Evolutionary conservation across 2,113 vertebrate species (phyloP), one percentile per base, ranked within the genome.

Genomic region (Andinoacara biseriatus): DNA sequence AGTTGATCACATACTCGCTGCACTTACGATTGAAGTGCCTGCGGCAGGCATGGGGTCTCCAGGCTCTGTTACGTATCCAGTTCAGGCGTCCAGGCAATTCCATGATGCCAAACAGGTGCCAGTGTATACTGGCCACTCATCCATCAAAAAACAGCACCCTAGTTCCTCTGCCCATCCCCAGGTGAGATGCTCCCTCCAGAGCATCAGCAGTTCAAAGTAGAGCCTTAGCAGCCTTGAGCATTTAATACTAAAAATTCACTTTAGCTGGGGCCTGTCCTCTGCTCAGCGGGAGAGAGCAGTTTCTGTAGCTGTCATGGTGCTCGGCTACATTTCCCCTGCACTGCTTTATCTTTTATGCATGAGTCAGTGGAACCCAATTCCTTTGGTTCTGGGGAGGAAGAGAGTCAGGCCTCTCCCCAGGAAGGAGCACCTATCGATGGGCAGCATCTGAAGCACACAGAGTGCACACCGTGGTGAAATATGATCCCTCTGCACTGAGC

Each of bases 331-430:
- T 87, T 89, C 89, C 89, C 72, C 59, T 92, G 86, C 78, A 84
- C 92, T 88, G 90, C 86, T 83, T 94, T 90, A 97, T 99, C 94
- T 97, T 98, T 98, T 96, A 99, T 98, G 96, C 95, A 98, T 97
- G 97, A 97, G 92, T 87, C 95, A 83, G 65, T 93, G 95, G 86
- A 95, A 81, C 87, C 94, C 94, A 96, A 97, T 95, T 96, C 96
- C 96, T 93, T 89, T 87, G 72, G 10, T 82, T 43, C 90, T 76
- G 62, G 57, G 58, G 69, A 86, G 85, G 85, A 93, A 87, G 85
- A 38, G 76, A 86, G 74, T 10, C 78, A 35, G 69, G 80, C 58
- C 89, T 89, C 85, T 78, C 43, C 57, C 80, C 24, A n/a, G 81
- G 81, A 83, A 72, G 58, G 54, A 82, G 83, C 80, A 49, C 86